Conservation (phyloP, 2,113 vertebrate genomes). For the Hemichromis elongatus region DNA sequence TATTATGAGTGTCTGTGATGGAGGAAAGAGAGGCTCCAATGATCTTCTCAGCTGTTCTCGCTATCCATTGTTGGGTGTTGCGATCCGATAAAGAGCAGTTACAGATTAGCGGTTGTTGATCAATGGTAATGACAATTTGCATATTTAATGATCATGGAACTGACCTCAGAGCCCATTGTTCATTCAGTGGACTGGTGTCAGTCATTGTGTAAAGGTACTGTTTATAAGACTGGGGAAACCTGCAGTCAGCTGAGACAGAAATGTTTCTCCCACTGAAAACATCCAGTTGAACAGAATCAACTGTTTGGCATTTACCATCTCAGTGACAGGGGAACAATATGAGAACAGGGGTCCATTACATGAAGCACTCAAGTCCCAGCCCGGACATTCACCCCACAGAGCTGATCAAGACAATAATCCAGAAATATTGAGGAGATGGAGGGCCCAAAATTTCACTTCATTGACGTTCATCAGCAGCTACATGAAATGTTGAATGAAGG, state of each 20-base stretch:
- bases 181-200: background rate
- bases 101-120: background rate
- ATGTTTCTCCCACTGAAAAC: background rate
- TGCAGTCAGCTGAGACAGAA: background rate
- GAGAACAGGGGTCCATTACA: background rate
- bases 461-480: background rate
- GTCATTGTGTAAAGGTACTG: background rate
- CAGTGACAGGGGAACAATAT: background rate
- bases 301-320: background rate
- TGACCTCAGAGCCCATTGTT: background rate
- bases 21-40: background rate
- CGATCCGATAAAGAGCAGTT: fast-evolving
- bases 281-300: background rate
- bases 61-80: background rate
- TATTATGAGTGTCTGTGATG: background rate
- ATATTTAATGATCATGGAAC: fast-evolving
- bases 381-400: background rate
- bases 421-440: background rate
- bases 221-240: background rate
- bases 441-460: background rate
- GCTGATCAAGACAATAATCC: background rate
- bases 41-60: background rate
- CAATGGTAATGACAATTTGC: background rate
- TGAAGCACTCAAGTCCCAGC: no score
- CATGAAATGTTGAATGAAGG: background rate